These are phyloP conservation scores for Cottoperca gobio DNA, from an alignment of 2,797 vertebrate species.

Conservation along the genomic window DNA sequence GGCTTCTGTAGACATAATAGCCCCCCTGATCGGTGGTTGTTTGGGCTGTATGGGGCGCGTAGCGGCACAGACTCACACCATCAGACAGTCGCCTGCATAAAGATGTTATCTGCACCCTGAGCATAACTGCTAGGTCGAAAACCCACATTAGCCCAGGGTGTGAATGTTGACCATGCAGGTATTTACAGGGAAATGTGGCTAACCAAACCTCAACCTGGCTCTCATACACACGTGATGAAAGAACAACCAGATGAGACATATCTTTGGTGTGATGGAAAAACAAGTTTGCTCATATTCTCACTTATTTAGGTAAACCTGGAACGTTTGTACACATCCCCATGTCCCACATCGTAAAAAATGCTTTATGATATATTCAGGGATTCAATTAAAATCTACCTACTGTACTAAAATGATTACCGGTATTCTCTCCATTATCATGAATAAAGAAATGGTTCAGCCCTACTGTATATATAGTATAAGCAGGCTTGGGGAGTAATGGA, in stretches of 20 bases:
- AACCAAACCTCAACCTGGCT: conserved; percentile 43
- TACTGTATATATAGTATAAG: no score
- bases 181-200: conserved; percentile 52
- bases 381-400: not conserved
- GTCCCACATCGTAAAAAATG: not conserved
- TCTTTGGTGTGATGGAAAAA: conserved; percentile 26
- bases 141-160: conserved; percentile 52
- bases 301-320: not conserved
- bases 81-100: conserved; percentile 75
- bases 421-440: no score
- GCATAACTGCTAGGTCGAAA: conserved; percentile 51
- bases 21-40: conserved; percentile 68
- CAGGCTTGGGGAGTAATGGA: not conserved
- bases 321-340: conserved; percentile 1
- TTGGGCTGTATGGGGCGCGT: conserved; percentile 57
- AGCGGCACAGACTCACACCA: conserved; percentile 57
- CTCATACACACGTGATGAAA: conserved; percentile 29
- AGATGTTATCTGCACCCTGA: conserved; percentile 75
- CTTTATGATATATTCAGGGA: not conserved
- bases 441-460: no score
- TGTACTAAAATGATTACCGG: no score
- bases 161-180: conserved; percentile 70
- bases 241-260: conserved; percentile 40
- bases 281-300: conserved; percentile 22
- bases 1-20: conserved; percentile 80